A percentile compares a stretch with the other conserved stretches of the same genome.
phyloP scores from a whole-genome alignment of 1,140 invertebrate species.

The Zaprionus gabonicus region DNA sequence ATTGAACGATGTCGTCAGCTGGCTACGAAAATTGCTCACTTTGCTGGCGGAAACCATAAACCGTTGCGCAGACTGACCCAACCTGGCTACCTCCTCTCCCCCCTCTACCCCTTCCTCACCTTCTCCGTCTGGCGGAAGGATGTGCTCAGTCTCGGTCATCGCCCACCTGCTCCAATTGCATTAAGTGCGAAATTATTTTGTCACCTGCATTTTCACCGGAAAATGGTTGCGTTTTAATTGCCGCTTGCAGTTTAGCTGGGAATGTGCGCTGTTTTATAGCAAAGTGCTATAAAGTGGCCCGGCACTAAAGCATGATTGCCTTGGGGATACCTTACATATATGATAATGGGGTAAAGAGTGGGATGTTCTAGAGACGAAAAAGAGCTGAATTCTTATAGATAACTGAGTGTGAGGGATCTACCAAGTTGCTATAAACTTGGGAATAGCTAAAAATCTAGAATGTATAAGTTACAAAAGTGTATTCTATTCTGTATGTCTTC shows the following conservation, averaged over 20 bases:
- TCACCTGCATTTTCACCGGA: conserved; percentile 41
- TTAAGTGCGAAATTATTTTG: conserved; percentile 55
- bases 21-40: conserved; percentile 55
- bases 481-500: accelerated
- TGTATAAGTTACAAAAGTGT: background rate
- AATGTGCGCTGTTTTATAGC: background rate
- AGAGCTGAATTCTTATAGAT: background rate
- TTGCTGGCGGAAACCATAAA: conserved; percentile 59
- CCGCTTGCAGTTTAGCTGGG: background rate
- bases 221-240: conserved; percentile 31
- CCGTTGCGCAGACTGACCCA: conserved; percentile 36
- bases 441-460: background rate
- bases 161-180: conserved; percentile 49
- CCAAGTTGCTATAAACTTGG: background rate
- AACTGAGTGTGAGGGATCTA: background rate
- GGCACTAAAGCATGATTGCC: background rate
- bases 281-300: conserved; percentile 3
- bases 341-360: background rate
- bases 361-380: background rate
- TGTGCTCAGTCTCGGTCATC: conserved; percentile 23
- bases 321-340: background rate
- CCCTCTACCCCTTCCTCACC: background rate
- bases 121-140: conserved; percentile 28
- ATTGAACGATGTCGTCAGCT: conserved; percentile 20
- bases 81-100: background rate